Percentiles rank a stretch among this genome's conserved stretches.
These are phyloP conservation scores for Volucella inflata DNA, from an alignment of 2,888 invertebrate species.

Conservation along the genomic window DNA sequence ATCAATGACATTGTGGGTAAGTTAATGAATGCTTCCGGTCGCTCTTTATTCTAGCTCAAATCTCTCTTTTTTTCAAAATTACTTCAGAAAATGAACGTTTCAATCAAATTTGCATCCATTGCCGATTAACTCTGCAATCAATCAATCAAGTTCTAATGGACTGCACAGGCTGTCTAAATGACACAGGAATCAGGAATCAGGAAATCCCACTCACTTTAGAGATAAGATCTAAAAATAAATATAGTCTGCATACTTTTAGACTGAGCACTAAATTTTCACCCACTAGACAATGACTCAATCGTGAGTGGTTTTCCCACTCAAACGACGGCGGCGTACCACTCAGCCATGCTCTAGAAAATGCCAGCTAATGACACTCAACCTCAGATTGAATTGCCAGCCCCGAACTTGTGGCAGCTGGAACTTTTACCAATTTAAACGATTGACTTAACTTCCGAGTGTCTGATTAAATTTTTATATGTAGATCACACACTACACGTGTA, in stretches of 20 bases:
- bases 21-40: too few species aligned
- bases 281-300: conserved; percentile 38
- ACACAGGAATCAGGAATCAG: background rate
- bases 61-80: too few species aligned
- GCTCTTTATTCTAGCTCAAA: too few species aligned
- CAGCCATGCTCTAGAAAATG: background rate
- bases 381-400: too few species aligned
- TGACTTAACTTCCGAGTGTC: conserved; percentile 36
- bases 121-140: background rate
- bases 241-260: conserved; percentile 61
- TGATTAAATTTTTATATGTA: conserved; percentile 1
- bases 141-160: background rate
- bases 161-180: background rate
- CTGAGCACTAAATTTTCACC: conserved; percentile 35
- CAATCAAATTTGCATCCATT: too few species aligned
- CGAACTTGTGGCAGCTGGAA: background rate
- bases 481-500: background rate
- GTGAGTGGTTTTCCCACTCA: too few species aligned
- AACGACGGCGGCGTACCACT: background rate
- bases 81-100: too few species aligned
- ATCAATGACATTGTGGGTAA: too few species aligned
- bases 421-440: conserved; percentile 7
- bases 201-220: background rate
- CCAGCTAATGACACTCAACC: conserved; percentile 7
- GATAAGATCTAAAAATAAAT: conserved; percentile 24